Base-by-base conservation (phyloP, 1,140 invertebrate genomes). In the Pseudomyrmex flavicornis region DNA sequence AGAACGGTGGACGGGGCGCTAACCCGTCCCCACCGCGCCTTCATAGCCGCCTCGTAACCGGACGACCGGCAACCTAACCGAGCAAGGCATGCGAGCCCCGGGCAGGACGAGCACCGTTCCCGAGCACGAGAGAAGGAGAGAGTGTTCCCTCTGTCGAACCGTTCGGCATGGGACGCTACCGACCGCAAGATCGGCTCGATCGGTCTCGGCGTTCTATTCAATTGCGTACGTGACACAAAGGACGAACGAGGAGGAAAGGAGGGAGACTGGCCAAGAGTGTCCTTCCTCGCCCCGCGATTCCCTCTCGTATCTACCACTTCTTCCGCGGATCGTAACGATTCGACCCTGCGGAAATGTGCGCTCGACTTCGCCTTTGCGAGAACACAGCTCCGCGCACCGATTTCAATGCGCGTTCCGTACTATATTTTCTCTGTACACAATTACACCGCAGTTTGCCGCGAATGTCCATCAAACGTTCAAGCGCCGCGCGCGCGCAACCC, bases 151-250 rank as follows among this genome's bases (percentile, higher is more conserved):
- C 65, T 66, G 84, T 72, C 85, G 86, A 83, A 86, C 72, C 72
- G 77, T 66, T 82, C 52, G 69, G 56, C 69, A 46, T 66, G 66
- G 58, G 85, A 87, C 85, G 79, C 85, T 87, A 87, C 85, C 85
- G 86, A 74, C 68, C 80, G 79, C 80, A 63, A 73, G 86, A 87
- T 87, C 85, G 85, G 65, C 86, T 87, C 86, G 79, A 83, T 87
- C 85, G 85, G 85, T 79, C 85, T 74, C 73, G 66, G 44, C 85
- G 72, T 73, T 69, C 86, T 87, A 87, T 82, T 83, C 85, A 85
- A 87, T 87, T 80, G 85, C 85, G 74, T 86, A 86, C 85, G 85
- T 86, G 85, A 85, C 85, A 82, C 82, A 76, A 87, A 83, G 58
- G 56, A 65, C 75, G 44, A 44, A 20, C 54, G 61, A 35, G 70